Evolutionary conservation across 2,113 vertebrate species (phyloP), one percentile per base, ranked within the genome.

Genomic region (Microcebus tavaratra): DNA sequence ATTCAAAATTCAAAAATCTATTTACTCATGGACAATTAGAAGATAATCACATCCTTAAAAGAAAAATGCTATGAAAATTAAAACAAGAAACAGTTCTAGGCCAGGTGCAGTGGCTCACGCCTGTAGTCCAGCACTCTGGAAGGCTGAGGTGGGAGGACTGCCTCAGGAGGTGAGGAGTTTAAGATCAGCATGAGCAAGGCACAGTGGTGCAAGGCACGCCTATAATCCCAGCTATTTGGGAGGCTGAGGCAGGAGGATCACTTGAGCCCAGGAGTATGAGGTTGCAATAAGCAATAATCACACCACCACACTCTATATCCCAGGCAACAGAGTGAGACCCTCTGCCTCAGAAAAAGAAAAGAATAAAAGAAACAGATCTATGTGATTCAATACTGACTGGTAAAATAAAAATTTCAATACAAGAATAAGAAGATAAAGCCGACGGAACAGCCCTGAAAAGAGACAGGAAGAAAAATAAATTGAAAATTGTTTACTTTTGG

Each of bases 341-440:
- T 57, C 18, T 57, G 55, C 7, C 55, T 57, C 55, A 57, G 20
- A 57, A 57, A 57, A 57, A 57, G 55, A 63, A 97, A 14, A 85
- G 1, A 61, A 92, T 12, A 95, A 73, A 57, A 21, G 20, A 57
- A 57, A 57, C 55, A 57, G 55, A 17, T 90, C 61, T 90, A 76
- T 70, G 15, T 85, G 65, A 86, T 85, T 94, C 85, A 67, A 89
- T 67, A 91, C 1, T 42, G 34, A 80, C 4, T 21, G 17, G 7
- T 67, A 82, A 94, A 97, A 96, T 65, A 25, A 85, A 90, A 94
- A 90, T 95, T 55, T 65, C 27, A 93, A 65, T 15, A 65, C 10
- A 91, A 75, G 14, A 86, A 0, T 83, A 12, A 68, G 73, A 93
- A 57, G 29, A 78, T 57, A 88, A 83, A 81, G 27, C 45, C 31